These are phyloP conservation scores for Phalacrocorax brasilianus DNA, from an alignment of 2,113 vertebrate genomes.

Conservation along the genomic window DNA sequence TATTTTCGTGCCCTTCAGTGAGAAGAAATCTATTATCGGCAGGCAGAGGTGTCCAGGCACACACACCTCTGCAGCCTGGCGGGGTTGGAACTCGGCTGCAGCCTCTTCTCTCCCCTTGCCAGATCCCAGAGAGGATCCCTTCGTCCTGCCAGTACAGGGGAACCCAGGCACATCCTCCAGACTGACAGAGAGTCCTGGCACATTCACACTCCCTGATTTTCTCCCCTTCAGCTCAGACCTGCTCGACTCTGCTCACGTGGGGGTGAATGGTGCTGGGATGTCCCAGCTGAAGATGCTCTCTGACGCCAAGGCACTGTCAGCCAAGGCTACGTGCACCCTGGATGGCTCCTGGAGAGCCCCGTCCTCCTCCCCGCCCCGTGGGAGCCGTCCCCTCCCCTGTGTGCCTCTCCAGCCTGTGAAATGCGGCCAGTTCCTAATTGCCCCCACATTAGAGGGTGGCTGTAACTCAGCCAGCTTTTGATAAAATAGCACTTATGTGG, in stretches of 20 bases:
- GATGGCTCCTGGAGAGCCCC: background rate
- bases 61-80: background rate
- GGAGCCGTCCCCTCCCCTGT: background rate
- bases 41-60: background rate
- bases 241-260: rapidly evolving
- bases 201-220: background rate
- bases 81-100: background rate
- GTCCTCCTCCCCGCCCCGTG: background rate
- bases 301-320: background rate
- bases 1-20: constrained; percentile 13
- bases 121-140: background rate
- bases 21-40: constrained; percentile 8
- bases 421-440: constrained; percentile 41
- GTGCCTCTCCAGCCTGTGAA: constrained; percentile 30
- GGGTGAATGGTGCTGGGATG: background rate
- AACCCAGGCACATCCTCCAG: background rate
- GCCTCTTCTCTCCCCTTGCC: background rate
- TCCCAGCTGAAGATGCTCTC: background rate
- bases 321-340: background rate
- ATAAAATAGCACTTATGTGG: constrained; percentile 62
- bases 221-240: background rate
- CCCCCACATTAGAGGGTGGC: constrained; percentile 48
- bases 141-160: background rate
- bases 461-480: constrained; percentile 63
- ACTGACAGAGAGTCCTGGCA: background rate